Percentiles rank a stretch among this genome's conserved stretches.
Conservation (phyloP, 2,888 invertebrate genomes). For the Torymus aiolomorphi region DNA sequence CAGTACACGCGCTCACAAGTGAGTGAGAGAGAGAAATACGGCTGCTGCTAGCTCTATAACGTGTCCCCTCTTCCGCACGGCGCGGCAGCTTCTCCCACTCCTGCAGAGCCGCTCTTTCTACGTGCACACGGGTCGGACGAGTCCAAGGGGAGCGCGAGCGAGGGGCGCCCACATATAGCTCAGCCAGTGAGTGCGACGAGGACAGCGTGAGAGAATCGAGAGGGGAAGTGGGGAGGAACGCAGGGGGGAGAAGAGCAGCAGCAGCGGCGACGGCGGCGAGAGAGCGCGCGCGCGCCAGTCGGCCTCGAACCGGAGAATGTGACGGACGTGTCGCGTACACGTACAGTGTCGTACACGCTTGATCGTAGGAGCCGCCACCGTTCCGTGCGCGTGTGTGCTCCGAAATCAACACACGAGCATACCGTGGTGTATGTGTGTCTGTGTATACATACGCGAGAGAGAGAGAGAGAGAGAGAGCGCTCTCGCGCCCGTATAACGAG, state of each 20-base stretch:
- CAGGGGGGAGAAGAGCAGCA: slow-evolving; percentile 38
- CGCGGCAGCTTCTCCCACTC: slow-evolving; percentile 19
- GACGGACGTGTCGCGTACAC: slow-evolving; percentile 20
- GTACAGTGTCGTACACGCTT: not conserved
- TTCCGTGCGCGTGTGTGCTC: slow-evolving; percentile 11
- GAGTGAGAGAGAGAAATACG: no score
- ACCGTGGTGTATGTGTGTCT: not conserved
- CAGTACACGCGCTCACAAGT: slow-evolving; percentile 56
- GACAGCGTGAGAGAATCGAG: not conserved
- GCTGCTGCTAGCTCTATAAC: slow-evolving; percentile 35
- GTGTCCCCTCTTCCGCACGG: slow-evolving; percentile 54
- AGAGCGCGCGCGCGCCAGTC: slow-evolving; percentile 73
- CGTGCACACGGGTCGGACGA: slow-evolving; percentile 72
- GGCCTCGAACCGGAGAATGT: slow-evolving; percentile 74
- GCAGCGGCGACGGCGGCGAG: not conserved
- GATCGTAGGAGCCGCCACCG: slow-evolving; percentile 27
- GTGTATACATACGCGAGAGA: no score
- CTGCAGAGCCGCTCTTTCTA: slow-evolving; percentile 44
- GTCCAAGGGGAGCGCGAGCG: slow-evolving; percentile 66
- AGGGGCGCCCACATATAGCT: slow-evolving; percentile 18
- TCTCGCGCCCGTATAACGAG: no score
- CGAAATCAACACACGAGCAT: slow-evolving; percentile 14
- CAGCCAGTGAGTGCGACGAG: slow-evolving; percentile 22
- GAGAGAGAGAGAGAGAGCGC: no score
- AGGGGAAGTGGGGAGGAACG: not conserved